Evolutionary conservation across 2,797 vertebrate genomes (phyloP).

Genomic region (Eleutherodactylus coqui): DNA sequence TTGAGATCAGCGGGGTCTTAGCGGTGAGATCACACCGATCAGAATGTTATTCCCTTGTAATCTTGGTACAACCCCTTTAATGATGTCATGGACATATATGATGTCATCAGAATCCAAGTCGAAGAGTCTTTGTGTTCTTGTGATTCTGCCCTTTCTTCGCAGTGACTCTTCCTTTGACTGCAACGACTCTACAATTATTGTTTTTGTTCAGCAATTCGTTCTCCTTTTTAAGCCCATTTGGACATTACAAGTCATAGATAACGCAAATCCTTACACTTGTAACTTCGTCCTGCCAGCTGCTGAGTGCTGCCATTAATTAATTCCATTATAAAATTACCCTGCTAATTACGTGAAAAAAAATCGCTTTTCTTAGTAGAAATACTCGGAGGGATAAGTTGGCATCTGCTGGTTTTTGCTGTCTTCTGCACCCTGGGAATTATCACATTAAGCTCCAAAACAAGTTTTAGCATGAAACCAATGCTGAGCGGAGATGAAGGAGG

Average conservation of each 20-base stretch:
- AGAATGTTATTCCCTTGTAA: too few species aligned
- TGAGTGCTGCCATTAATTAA: constrained; percentile 68
- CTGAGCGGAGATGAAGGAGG: neutral
- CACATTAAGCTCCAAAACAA: constrained; percentile 44
- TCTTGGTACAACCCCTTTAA: too few species aligned
- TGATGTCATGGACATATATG: neutral
- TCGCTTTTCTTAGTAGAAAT: constrained; percentile 64
- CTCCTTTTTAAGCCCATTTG: constrained; percentile 33
- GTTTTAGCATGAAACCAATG: constrained; percentile 31
- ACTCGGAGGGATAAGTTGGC: constrained; percentile 63
- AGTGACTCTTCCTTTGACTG: neutral
- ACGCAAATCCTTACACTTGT: constrained; percentile 66
- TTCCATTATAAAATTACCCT: constrained; percentile 65
- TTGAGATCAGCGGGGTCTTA: too few species aligned
- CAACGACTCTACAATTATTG: constrained; percentile 28
- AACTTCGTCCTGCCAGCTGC: constrained; percentile 60
- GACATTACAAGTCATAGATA: constrained; percentile 50
- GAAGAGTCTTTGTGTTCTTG: neutral
- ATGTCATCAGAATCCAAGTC: neutral
- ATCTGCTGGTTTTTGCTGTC: constrained; percentile 60
- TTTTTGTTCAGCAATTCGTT: constrained; percentile 14
- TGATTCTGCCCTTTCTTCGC: neutral
- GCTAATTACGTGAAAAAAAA: constrained; percentile 70
- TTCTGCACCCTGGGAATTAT: constrained; percentile 38
- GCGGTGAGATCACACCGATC: too few species aligned